Evolutionary conservation across 37 sponge, comb jelly and placozoan species (phyloP).

Genomic region (Haliclona indistincta): DNA sequence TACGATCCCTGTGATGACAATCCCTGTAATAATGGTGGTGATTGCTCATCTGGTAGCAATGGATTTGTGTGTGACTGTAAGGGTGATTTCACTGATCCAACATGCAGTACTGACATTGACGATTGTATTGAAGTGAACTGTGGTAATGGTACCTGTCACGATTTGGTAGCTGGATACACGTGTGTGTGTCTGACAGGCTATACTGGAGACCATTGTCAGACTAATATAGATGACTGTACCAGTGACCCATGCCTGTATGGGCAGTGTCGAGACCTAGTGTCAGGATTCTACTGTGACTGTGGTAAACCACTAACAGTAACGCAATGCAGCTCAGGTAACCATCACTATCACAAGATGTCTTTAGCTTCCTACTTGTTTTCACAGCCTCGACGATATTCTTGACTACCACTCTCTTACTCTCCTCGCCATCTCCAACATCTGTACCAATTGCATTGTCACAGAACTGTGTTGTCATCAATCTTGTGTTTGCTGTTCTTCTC

Average conservation of each 20-base stretch:
- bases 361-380: no score
- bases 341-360: no score
- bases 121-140: slow-evolving; percentile 38
- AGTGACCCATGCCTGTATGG: slow-evolving; percentile 27
- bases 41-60: neutral
- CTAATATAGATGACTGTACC: neutral
- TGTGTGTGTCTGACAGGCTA: neutral
- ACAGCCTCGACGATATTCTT: no score
- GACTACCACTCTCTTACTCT: no score
- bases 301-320: neutral
- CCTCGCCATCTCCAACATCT: no score
- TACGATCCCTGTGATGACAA: slow-evolving; percentile 39
- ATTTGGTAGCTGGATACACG: neutral
- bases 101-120: slow-evolving; percentile 34
- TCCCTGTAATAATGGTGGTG: slow-evolving; percentile 13
- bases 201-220: neutral
- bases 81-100: slow-evolving; percentile 31
- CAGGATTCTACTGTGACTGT: neutral
- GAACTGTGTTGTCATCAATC: no score
- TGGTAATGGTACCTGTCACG: slow-evolving; percentile 9
- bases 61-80: slow-evolving; percentile 34
- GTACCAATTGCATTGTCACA: no score
- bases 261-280: neutral
- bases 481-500: no score
- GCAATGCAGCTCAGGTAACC: slow-evolving; percentile 25